These are phyloP conservation scores for Hirtodrosophila trivittata DNA, from an alignment of 2,888 invertebrate species.

Conservation along the genomic window DNA sequence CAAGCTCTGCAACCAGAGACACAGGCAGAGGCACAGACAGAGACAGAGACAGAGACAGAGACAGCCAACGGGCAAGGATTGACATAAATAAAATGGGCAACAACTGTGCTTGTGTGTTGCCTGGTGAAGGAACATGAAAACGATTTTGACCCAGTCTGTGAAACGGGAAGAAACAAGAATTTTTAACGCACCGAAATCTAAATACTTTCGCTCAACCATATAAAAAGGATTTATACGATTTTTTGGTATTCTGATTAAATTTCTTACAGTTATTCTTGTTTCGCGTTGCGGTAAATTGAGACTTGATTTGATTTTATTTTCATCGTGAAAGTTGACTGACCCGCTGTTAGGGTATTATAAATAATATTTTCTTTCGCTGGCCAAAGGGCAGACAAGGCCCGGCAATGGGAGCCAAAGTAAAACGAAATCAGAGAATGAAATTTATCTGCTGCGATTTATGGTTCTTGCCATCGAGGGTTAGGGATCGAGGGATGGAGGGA, in stretches of 20 bases:
- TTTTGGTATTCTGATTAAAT: too few species aligned
- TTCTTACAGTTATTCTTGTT: not conserved
- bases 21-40: slow-evolving; percentile 7
- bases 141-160: slow-evolving; percentile 56
- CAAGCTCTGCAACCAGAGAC: slow-evolving; percentile 20
- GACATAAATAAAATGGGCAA: slow-evolving; percentile 72
- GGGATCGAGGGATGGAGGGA: too few species aligned
- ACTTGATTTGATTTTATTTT: too few species aligned
- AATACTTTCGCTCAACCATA: slow-evolving; percentile 25
- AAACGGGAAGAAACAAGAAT: slow-evolving; percentile 10
- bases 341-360: slow-evolving; percentile 43
- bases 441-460: slow-evolving; percentile 78
- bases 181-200: slow-evolving; percentile 20
- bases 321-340: too few species aligned
- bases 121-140: slow-evolving; percentile 57
- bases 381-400: slow-evolving; percentile 50
- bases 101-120: slow-evolving; percentile 7
- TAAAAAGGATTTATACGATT: not conserved
- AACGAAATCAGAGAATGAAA: slow-evolving; percentile 65
- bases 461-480: slow-evolving; percentile 21
- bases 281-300: too few species aligned
- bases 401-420: slow-evolving; percentile 38
- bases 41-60: slow-evolving; percentile 22
- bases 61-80: slow-evolving; percentile 51
- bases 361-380: slow-evolving; percentile 53